These are phyloP conservation scores for Drosophila sp. DNA, from an alignment of 1,140 invertebrate species.

Conservation along the genomic window DNA sequence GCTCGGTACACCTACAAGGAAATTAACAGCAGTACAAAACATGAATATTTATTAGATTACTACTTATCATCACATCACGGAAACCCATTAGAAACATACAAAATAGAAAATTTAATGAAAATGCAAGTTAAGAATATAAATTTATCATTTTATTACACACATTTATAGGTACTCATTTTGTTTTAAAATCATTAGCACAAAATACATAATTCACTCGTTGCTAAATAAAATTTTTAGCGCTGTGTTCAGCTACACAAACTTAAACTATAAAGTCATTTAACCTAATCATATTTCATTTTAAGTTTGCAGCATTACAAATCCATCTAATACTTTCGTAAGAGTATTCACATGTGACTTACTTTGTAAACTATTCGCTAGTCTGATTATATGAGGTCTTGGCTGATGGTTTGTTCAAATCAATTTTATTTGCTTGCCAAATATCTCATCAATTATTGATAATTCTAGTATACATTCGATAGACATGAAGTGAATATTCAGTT, in stretches of 20 bases:
- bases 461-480: not conserved
- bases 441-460: too few species aligned
- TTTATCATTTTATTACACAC: conserved; percentile 44
- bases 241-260: conserved; percentile 12
- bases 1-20: too few species aligned
- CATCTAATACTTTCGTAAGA: conserved; percentile 67
- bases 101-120: not conserved
- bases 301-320: conserved; percentile 44
- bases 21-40: too few species aligned
- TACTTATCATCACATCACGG: too few species aligned
- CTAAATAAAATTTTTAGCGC: conserved; percentile 11
- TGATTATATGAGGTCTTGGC: conserved; percentile 19
- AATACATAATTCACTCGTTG: conserved; percentile 61
- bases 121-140: not conserved
- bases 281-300: conserved; percentile 34
- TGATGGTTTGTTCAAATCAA: not conserved
- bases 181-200: conserved; percentile 51
- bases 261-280: conserved; percentile 33
- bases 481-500: conserved; percentile 1
- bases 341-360: conserved; percentile 37
- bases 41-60: too few species aligned
- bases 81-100: too few species aligned
- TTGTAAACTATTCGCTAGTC: conserved; percentile 32
- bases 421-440: not conserved
- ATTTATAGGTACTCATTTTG: conserved; percentile 18